Evolutionary conservation across 1,140 invertebrate species (phyloP).

Genomic region (Formica exsecta): DNA sequence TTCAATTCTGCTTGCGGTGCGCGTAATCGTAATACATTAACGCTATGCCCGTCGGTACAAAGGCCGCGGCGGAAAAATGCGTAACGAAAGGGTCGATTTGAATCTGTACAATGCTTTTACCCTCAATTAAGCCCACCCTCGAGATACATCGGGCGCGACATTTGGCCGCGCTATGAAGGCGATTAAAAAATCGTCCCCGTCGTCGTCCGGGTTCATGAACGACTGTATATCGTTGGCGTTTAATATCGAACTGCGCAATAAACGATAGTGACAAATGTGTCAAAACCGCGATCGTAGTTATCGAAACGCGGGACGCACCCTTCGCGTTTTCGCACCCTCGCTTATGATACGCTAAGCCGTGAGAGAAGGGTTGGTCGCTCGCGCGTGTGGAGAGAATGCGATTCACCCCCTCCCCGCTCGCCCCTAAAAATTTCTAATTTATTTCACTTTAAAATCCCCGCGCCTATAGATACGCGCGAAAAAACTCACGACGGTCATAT

Average conservation of each 20-base stretch:
- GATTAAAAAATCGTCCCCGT: constrained; percentile 66
- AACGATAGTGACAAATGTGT: constrained; percentile 73
- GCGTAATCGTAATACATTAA: constrained; percentile 40
- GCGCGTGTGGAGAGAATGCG: constrained; percentile 18
- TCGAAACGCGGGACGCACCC: constrained; percentile 53
- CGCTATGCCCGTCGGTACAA: background rate
- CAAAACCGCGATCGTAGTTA: constrained; percentile 71
- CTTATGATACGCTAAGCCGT: background rate
- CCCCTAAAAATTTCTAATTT: constrained; percentile 78
- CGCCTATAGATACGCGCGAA: constrained; percentile 66
- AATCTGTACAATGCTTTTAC: constrained; percentile 46
- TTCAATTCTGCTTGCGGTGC: constrained; percentile 20
- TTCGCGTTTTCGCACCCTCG: constrained; percentile 36
- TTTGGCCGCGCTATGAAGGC: constrained; percentile 44
- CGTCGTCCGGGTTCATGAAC: constrained; percentile 56
- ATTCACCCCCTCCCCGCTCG: background rate
- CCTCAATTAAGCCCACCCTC: constrained; percentile 60
- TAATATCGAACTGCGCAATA: constrained; percentile 69
- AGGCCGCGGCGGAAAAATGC: constrained; percentile 30
- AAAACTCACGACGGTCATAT: constrained; percentile 68
- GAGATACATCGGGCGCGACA: constrained; percentile 41
- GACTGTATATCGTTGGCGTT: constrained; percentile 51
- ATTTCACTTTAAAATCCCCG: constrained; percentile 85
- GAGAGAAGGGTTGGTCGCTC: constrained; percentile 58
- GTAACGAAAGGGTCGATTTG: constrained; percentile 48